These are phyloP conservation scores for Fratercula arctica DNA, from an alignment of 2,797 vertebrate species.

Conservation along the genomic window DNA sequence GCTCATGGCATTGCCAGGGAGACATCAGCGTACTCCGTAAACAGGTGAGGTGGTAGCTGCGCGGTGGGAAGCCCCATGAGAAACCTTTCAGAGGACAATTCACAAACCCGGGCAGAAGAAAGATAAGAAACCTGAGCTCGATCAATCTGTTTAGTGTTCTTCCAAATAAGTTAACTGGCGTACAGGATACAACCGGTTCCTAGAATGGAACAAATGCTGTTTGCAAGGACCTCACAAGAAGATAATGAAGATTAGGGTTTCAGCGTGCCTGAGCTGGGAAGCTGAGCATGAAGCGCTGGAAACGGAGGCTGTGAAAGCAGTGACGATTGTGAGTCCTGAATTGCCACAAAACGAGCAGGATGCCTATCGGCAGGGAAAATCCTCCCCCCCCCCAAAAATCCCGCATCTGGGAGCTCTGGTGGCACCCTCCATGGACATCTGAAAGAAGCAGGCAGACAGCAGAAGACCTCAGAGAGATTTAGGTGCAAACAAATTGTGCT, in stretches of 20 bases:
- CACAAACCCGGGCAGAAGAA: not conserved
- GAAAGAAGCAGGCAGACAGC: not conserved
- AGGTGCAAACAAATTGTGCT: not conserved
- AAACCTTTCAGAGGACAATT: not conserved
- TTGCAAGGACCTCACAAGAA: not conserved
- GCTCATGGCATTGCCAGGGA: not conserved
- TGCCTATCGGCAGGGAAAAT: not conserved
- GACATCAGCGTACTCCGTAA: accelerated
- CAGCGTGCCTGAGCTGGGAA: not conserved
- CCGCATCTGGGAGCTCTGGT: accelerated
- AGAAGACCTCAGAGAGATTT: not conserved
- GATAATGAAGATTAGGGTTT: not conserved
- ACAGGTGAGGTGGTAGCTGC: not conserved
- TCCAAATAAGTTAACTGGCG: not conserved
- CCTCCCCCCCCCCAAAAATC: not conserved
- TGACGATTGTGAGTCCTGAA: not conserved
- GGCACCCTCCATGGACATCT: not conserved
- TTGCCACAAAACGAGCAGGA: not conserved
- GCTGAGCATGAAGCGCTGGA: not conserved
- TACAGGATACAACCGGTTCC: not conserved
- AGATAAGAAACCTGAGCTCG: slow-evolving; percentile 4
- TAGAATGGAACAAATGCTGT: not conserved
- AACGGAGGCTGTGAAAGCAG: not conserved
- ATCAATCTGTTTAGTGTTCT: not conserved
- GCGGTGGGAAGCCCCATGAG: not conserved